phyloP scores from a whole-genome alignment of 1,140 invertebrate species.

The Metopolophium dirhodum region DNA sequence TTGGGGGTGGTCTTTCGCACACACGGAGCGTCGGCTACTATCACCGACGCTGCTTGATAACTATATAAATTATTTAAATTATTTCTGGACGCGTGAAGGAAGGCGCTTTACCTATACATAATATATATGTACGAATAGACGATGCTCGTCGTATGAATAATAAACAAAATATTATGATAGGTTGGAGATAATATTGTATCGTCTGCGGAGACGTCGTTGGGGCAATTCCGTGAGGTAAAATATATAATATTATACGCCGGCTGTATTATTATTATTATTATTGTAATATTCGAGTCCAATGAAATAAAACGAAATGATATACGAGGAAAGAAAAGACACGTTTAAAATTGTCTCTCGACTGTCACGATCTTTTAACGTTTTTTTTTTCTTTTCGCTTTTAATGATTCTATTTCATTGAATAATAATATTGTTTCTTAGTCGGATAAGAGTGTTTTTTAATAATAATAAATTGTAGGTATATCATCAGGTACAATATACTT shows the following conservation, averaged over 20 bases:
- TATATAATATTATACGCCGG: background rate
- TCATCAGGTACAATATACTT: background rate
- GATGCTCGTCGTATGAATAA: constrained; percentile 17
- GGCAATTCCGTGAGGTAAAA: background rate
- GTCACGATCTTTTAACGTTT: background rate
- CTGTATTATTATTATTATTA: constrained; percentile 4
- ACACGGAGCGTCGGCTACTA: background rate
- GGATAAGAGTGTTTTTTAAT: background rate
- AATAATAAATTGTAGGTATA: background rate
- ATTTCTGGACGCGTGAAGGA: background rate
- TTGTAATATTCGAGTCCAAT: background rate
- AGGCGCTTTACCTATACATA: background rate
- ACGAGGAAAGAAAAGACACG: background rate
- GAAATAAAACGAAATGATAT: constrained; percentile 8
- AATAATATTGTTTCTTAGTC: background rate
- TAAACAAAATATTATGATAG: constrained; percentile 27
- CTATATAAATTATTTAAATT: constrained; percentile 52
- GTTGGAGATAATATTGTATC: constrained; percentile 35
- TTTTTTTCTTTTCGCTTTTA: background rate
- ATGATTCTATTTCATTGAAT: background rate
- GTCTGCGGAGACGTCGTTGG: background rate
- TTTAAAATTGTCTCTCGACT: background rate
- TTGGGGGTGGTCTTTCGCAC: background rate
- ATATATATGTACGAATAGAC: background rate
- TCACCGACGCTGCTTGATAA: background rate